Evolutionary conservation across 2,797 vertebrate genomes (phyloP), one percentile per base, ranked within the genome.

Genomic region (Melanotaenia maccullochi): DNA sequence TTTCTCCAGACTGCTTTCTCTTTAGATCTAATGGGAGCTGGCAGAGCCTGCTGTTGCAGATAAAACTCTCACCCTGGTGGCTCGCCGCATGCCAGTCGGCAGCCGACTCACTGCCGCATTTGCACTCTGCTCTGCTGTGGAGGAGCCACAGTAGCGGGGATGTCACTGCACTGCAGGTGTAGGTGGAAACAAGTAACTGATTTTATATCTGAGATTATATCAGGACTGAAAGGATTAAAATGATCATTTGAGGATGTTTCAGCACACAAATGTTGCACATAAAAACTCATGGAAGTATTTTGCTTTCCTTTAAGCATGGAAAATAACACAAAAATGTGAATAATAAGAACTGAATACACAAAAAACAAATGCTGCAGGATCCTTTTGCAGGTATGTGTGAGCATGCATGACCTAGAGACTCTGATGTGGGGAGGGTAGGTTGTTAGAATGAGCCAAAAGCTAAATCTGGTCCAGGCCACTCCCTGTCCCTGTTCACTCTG

Each of bases 381-480:
- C 58, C 22, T 60, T 52, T 63, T 22, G 47, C 47, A 49, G 47
- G 40, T 63, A 52, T 11, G 55, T 68, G 38, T 42, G 20, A 67
- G 73, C 18, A 9, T 33, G 62, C 13, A 16, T 75, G 65, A 60
- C 40, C 59, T n/a, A 82, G 52, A 54, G 22, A 28, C 22, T 52
- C 49, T 14, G 51, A 54, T 28, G 51, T 71, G 49, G 38, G 14
- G 47, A 36, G 32, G 55, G 51, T 18, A 22, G 9, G 32, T 16
- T 44, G 33, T 16, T 33, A 16, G 22, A 51, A 8, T 22, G 24
- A 11, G 64, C 42, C 25, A 47, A 47, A 24, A 82, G 60, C 74
- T 81, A 78, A 79, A 84, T 81, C 70, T 20, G 68, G 72, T 76
- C 78, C 83, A 74, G 78, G 71, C 82, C 84, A 80, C 89, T 87